Base-by-base conservation (phyloP, 2,113 vertebrate species). In the Oenanthe oenanthe region DNA sequence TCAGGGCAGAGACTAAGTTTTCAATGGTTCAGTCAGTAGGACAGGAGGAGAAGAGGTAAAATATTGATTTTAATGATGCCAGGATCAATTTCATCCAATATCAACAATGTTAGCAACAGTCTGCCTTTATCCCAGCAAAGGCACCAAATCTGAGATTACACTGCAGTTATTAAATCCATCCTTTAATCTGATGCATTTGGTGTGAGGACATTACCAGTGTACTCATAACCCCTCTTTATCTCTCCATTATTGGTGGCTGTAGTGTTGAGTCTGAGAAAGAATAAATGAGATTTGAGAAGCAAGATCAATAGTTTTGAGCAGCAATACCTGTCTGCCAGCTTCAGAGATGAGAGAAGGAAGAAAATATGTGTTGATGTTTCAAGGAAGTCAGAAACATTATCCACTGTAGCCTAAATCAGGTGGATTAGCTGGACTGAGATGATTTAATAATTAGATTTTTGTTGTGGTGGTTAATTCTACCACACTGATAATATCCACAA, bases 71-170 rank as follows among this genome's bases (percentile, higher is more conserved):
- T 68, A 53, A 38, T 38, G 34, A 48, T 31, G 2, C 4, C 26
- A 85, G 15, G 53, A 53, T 63, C 12, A 45, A 29, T 93, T 89
- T 76, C 1, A 53, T 88, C 17, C 62, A 19, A 13, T 32, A 42
- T 34, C 12, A 70, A 61, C 0, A 0, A 20, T 11, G 10, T 13
- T 34, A 68, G 9, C 14, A 48, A 17, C 17, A 88, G 7, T 3
- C 7, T 88, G 53, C 56, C 10, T 22, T 78, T 77, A 65, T 54
- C 8, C 10, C 42, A 81, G 20, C 13, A 86, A 19, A 0, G 4
- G 4, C 45, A 66, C 7, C 24, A 34, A 42, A 57, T 48, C 53
- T 32, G n/a, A 82, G 40, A 56, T 61, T 62, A 38, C 25, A 38
- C 2, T 60, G 26, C 31, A 62, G 26, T 60, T 87, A 45, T 67